Evolutionary conservation across 2,888 invertebrate genomes (phyloP), one percentile per base, ranked within the genome.

Genomic region (Drosophila neonasuta): DNA sequence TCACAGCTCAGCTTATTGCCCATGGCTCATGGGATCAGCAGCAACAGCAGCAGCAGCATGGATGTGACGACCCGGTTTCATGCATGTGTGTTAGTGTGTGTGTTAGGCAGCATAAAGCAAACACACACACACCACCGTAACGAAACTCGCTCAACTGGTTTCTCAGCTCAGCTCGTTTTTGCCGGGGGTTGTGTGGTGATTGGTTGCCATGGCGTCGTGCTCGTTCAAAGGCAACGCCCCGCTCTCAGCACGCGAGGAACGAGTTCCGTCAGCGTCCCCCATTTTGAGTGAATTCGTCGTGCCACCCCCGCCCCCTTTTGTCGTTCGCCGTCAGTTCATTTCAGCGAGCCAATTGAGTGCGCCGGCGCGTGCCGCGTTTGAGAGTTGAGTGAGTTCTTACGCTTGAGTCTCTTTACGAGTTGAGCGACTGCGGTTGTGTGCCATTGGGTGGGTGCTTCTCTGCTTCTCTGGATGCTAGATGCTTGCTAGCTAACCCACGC

Each of bases 301-400:
- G 17, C 50, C 20, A n/a, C 45, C 10, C 4, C 20, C 45, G 2
- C 24, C 2, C 11, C 29, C 8, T 13, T 32, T 5, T 13, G 32
- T 11, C 13, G 11, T n/a, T 10, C 49, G 1, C 7, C 42, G 13
- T 13, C 17, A 17, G 13, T 24, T 44, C 41, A 17, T 8, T 49
- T 11, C 30, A 42, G 13, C 44, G 49, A 34, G 63, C 81, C 76
- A 83, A 73, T 78, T 82, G 88, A 88, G 81, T 76, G 87, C 87
- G 88, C 82, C 80, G 86, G 74, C 88, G 88, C 88, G 87, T 88
- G 88, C 80, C 87, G 78, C 15, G 15, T 29, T 34, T 49, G 62
- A 44, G 64, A 44, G 51, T 39, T 36, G 71, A 69, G 67, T 67
- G 44, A 52, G 32, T 55, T 52, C 29, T 54, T 52, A 6, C 48